These are phyloP conservation scores for Tipula unca DNA, from an alignment of 2,888 invertebrate species.

Conservation along the genomic window DNA sequence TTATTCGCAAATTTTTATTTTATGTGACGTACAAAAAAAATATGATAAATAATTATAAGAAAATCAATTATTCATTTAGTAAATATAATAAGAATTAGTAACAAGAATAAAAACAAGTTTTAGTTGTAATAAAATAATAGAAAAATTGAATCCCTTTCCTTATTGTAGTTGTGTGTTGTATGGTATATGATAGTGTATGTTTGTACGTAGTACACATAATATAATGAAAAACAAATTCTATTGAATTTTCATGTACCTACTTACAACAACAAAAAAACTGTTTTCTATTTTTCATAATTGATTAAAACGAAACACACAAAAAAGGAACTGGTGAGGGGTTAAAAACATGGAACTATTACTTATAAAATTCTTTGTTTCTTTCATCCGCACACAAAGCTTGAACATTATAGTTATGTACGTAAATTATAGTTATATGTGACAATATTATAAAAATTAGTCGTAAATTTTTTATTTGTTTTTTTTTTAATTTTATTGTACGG, in stretches of 20 bases:
- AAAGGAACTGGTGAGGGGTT: not conserved
- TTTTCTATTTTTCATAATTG: not conserved
- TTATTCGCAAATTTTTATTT: no score
- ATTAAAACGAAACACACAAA: not conserved
- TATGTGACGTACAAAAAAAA: not conserved
- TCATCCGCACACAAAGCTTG: not conserved
- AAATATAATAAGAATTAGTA: not conserved
- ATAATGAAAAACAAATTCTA: not conserved
- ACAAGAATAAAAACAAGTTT: not conserved
- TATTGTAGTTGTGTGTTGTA: not conserved
- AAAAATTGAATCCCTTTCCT: not conserved
- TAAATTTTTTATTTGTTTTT: not conserved
- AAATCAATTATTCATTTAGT: not conserved
- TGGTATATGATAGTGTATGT: not conserved
- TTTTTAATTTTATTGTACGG: not conserved
- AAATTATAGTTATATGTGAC: not conserved
- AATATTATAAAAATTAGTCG: not conserved
- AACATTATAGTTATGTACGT: not conserved
- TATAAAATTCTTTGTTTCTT: not conserved
- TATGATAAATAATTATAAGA: not conserved
- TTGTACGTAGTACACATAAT: not conserved
- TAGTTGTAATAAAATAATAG: not conserved
- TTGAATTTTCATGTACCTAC: not conserved
- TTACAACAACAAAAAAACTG: not conserved
- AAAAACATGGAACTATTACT: not conserved